Base-by-base conservation (phyloP, 2,113 vertebrate genomes). In the Dascyllus trimaculatus region DNA sequence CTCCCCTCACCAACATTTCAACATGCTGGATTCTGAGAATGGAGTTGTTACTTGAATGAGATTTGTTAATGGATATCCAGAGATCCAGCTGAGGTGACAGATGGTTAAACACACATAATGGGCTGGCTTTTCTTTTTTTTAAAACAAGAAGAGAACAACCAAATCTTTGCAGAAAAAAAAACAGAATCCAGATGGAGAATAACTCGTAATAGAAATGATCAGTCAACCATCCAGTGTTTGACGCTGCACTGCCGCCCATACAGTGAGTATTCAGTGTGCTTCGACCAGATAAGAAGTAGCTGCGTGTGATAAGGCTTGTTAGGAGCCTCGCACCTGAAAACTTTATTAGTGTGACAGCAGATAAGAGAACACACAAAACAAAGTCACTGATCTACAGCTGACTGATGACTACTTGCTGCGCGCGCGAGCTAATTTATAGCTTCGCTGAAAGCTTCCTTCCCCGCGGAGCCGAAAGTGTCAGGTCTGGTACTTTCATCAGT, bases 401-500 rank as follows among this genome's bases (percentile, higher is more conserved):
- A 69, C 11, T 29, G 59, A 51, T 45, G 64, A 73, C 54, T 61
- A 40, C n/a, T 63, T 56, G 35, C 18, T 77, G 24, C 57, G 14
- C 52, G 9, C 4, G n/a, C 59, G 38, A 70, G 48, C 67, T 71
- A 21, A 75, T 80, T 77, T 63, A 45, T 38, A 74, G 62, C 71
- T 67, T 22, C 48, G 70, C 61, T 38, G 43, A 82, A 71, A 66
- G 69, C 54, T 43, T 67, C 40, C 21, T 14, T 64, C 78, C 63
- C 63, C 32, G 17, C 69, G 76, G 82, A 35, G 49, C 51, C 11
- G 46, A 68, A 57, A 59, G 24, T 70, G 58, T 63, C 71, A 84
- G 58, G 56, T 63, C 18, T 78, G 69, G 1, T 58, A 18, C 80
- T 84, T 75, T 86, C 53, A 72, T 80, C 66, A 43, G 63, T 45